Percentiles rank a stretch among this genome's conserved stretches.
These are phyloP conservation scores for Ormyrus rosae DNA, from an alignment of 2,888 invertebrate species.

Conservation along the genomic window DNA sequence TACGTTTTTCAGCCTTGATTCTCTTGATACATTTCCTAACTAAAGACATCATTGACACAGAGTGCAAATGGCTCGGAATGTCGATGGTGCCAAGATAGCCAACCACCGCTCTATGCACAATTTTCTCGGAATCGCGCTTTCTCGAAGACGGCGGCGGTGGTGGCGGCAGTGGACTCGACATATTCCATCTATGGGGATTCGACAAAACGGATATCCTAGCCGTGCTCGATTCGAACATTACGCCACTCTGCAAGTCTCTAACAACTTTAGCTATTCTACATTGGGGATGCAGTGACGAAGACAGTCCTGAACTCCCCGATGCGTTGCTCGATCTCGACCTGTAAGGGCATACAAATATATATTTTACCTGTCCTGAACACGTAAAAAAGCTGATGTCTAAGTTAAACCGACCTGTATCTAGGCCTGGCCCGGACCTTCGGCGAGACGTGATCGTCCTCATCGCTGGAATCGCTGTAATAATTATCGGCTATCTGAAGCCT, in stretches of 20 bases:
- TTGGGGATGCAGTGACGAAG: slow-evolving; percentile 68
- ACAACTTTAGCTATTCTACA: slow-evolving; percentile 77
- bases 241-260: slow-evolving; percentile 77
- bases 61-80: slow-evolving; percentile 90
- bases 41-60: slow-evolving; percentile 84
- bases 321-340: slow-evolving; percentile 55
- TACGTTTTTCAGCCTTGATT: slow-evolving; percentile 91
- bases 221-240: slow-evolving; percentile 75
- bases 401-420: slow-evolving; percentile 77
- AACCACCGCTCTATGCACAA: slow-evolving; percentile 90
- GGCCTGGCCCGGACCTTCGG: slow-evolving; percentile 79
- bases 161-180: slow-evolving; percentile 72
- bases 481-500: slow-evolving; percentile 91
- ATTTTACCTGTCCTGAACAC: background rate
- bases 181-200: slow-evolving; percentile 73
- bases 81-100: slow-evolving; percentile 97
- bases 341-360: slow-evolving; percentile 8
- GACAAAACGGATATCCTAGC: slow-evolving; percentile 58
- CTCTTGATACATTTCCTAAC: slow-evolving; percentile 93
- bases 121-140: slow-evolving; percentile 73
- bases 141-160: slow-evolving; percentile 72
- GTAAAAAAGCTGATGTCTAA: background rate
- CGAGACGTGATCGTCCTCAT: slow-evolving; percentile 81
- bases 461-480: slow-evolving; percentile 90
- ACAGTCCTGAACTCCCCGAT: slow-evolving; percentile 48